Evolutionary conservation across 2,113 vertebrate species (phyloP), one percentile per base, ranked within the genome.

Genomic region (Vicugna pacos): DNA sequence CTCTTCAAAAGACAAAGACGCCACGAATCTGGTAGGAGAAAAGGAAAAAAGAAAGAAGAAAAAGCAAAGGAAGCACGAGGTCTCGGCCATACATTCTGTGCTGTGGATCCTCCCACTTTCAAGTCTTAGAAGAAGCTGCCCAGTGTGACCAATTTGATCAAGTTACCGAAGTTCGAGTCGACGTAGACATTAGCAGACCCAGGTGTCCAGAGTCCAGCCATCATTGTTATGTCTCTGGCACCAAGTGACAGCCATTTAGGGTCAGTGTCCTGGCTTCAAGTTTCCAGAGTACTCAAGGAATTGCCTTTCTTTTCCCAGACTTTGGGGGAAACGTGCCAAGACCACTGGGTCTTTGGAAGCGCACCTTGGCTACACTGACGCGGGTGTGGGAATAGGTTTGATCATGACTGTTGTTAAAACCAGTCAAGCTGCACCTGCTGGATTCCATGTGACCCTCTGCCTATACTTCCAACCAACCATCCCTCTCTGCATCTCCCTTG

Each of bases 211-310:
- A 83, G 50, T 30, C 35, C n/a, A 32, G 52, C 10, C 70, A 28
- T 16, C 11, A 15, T 17, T 7, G 12, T 67, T 79, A 32, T 60
- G 52, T 73, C 52, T 84, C 20, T 30, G 38, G 13, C 20, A 2
- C 73, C 65, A 58, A 32, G 54, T 42, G 38, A 65, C 19, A 93
- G 54, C 60, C 75, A 60, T 20, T 38, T 15, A 93, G 83, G 24
- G 16, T 35, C 17, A 79, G 32, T 12, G 28, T 62, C 54, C 72
- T 42, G 28, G 30, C 54, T 94, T 93, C 46, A 56, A 19, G 50
- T 83, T 83, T 77, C 38, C 52, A 70, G 85, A 92, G 46, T 28
- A 81, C 32, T 50, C 82, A 83, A 69, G 83, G 89, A 72, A 58
- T 16, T 87, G n/a, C n/a, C 60, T 30, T 84, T 50, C 3, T 48